These are phyloP conservation scores for Drosophila yooni DNA, from an alignment of 2,888 invertebrate genomes.

Conservation along the genomic window DNA sequence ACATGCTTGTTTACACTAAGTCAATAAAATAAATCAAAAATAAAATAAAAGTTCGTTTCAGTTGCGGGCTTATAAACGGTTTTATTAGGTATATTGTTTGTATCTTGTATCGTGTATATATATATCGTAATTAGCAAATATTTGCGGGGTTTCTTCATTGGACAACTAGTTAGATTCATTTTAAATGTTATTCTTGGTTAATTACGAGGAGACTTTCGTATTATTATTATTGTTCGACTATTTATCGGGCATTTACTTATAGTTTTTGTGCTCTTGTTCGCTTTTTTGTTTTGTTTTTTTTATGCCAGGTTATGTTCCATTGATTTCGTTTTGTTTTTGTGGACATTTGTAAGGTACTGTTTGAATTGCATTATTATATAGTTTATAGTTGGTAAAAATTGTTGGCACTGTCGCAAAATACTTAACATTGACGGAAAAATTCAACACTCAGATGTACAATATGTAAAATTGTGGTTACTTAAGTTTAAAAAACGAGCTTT, in stretches of 20 bases:
- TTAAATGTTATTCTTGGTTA: slow-evolving; percentile 40
- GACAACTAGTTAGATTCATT: slow-evolving; percentile 67
- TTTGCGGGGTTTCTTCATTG: slow-evolving; percentile 48
- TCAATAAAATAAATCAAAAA: slow-evolving; percentile 29
- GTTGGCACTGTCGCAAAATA: slow-evolving; percentile 64
- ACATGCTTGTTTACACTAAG: slow-evolving; percentile 6
- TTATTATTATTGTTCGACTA: slow-evolving; percentile 52
- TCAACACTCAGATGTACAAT: slow-evolving; percentile 72
- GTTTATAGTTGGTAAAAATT: slow-evolving; percentile 39
- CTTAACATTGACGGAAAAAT: slow-evolving; percentile 72
- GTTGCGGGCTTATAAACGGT: slow-evolving; percentile 67
- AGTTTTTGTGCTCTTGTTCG: slow-evolving; percentile 52
- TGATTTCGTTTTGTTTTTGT: slow-evolving; percentile 20
- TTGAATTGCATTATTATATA: slow-evolving; percentile 46
- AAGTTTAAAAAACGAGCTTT: slow-evolving; percentile 47
- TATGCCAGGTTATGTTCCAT: slow-evolving; percentile 22
- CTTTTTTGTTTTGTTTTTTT: neutral
- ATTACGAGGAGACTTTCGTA: slow-evolving; percentile 38
- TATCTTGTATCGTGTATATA: slow-evolving; percentile 48
- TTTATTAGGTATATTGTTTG: slow-evolving; percentile 68
- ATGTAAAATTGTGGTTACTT: slow-evolving; percentile 62
- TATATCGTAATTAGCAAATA: slow-evolving; percentile 54
- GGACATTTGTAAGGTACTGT: slow-evolving; percentile 65
- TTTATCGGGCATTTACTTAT: slow-evolving; percentile 41
- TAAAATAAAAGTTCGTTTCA: slow-evolving; percentile 16